Base-by-base conservation (phyloP, 2,797 vertebrate species). In the Xiphorhynchus erythropygius region DNA sequence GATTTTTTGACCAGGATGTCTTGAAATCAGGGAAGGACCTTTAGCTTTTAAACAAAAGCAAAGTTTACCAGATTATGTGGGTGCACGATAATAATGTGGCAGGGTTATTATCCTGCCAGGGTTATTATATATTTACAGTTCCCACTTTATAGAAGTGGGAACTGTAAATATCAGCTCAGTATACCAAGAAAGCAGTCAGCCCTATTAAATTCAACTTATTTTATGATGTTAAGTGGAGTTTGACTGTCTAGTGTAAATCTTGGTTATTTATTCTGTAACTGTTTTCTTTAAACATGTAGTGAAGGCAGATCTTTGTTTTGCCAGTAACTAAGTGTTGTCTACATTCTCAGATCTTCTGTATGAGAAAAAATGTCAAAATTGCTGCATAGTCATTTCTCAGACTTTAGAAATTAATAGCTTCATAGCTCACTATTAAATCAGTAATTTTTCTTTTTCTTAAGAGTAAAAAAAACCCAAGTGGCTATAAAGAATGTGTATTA, bases 91-190 rank as follows among this genome's bases (percentile, higher is more conserved):
- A 69, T 89, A 92, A 87, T 76, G 37, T 30, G 84, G 16, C 39
- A 73, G 39, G 41, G n/a, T n/a, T n/a, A n/a, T n/a, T n/a, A n/a
- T n/a, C n/a, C n/a, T n/a, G n/a, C n/a, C n/a, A n/a, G n/a, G n/a
- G n/a, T n/a, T n/a, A n/a, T n/a, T n/a, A n/a, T n/a, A n/a, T n/a
- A n/a, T n/a, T n/a, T n/a, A n/a, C n/a, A n/a, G n/a, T n/a, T n/a
- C n/a, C n/a, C n/a, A n/a, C n/a, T 82, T 22, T 79, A 53, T 32
- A 41, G 42, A 83, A 90, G 22, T 67, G 44, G 32, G 59, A 90
- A 84, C 32, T 33, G 80, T 84, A 93, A 95, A 93, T 95, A 37
- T 91, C 95, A 97, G 28, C 30, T 82, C 69, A 70, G 52, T 84
- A 69, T 21, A 71, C n/a, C 19, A 84, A 80, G 59, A 79, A 86